Percentiles rank a stretch among this genome's conserved stretches.
Evolutionary conservation across 2,888 invertebrate species (phyloP).

Genomic region (Brenthis hecate): DNA sequence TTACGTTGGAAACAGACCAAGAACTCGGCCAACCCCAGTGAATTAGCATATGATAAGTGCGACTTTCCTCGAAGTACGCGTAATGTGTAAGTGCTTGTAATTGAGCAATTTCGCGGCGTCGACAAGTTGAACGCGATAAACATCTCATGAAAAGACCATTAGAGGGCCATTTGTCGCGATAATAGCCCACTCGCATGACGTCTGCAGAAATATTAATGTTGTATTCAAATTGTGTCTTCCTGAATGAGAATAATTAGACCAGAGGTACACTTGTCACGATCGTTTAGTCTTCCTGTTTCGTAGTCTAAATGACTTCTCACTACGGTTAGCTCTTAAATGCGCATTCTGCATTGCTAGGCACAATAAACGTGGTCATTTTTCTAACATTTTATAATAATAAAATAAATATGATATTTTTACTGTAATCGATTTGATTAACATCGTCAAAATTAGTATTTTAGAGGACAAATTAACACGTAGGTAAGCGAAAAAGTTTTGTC

Average conservation of each 20-base stretch:
- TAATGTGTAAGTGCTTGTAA: slow-evolving; percentile 48
- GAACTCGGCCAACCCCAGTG: background rate
- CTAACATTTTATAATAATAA: no score
- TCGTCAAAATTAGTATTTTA: no score
- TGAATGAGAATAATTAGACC: slow-evolving; percentile 34
- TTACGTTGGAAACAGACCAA: background rate
- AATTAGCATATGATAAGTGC: slow-evolving; percentile 14
- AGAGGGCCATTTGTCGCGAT: slow-evolving; percentile 54
- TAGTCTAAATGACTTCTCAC: slow-evolving; percentile 4
- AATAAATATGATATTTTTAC: no score
- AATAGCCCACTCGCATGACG: slow-evolving; percentile 51
- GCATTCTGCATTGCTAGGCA: background rate
- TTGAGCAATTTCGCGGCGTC: slow-evolving; percentile 53
- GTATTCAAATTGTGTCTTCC: slow-evolving; percentile 35
- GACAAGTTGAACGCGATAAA: slow-evolving; percentile 54
- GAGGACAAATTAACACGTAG: no score
- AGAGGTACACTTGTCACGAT: slow-evolving; percentile 24
- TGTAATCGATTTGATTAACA: no score
- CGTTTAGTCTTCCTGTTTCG: slow-evolving; percentile 27
- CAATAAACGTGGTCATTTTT: no score
- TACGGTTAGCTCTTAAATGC: slow-evolving; percentile 2
- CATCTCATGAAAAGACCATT: slow-evolving; percentile 54
- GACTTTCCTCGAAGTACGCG: slow-evolving; percentile 39
- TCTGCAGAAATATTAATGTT: slow-evolving; percentile 27
- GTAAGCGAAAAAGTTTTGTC: no score